A percentile compares a stretch with the other conserved stretches of the same genome.
Evolutionary conservation across 2,797 vertebrate genomes (phyloP).

Genomic region (Cryptoblepharus egeriae): DNA sequence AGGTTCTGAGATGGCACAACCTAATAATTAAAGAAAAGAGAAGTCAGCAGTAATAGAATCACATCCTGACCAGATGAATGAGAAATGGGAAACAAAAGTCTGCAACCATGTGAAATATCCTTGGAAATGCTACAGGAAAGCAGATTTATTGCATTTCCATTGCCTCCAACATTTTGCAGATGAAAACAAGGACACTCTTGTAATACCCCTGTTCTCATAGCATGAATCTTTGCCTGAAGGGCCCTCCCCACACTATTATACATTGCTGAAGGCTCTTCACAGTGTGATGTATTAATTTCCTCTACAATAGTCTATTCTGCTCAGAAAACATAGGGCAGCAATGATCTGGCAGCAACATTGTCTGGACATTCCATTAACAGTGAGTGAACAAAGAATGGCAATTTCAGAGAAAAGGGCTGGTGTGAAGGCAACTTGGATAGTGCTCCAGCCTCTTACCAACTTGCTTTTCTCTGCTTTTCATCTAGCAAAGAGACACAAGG

Average conservation of each 20-base stretch:
- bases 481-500: not conserved
- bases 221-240: no score
- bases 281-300: not conserved
- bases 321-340: not conserved
- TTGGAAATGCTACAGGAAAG: not conserved
- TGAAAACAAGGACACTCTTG: not conserved
- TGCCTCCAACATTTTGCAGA: not conserved
- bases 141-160: not conserved
- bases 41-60: not conserved
- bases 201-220: not conserved
- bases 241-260: not conserved
- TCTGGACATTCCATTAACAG: no score
- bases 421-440: not conserved
- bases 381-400: no score
- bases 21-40: not conserved
- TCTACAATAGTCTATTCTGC: no score
- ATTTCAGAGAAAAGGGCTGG: not conserved
- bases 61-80: not conserved
- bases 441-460: not conserved
- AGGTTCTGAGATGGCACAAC: not conserved
- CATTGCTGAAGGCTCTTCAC: not conserved
- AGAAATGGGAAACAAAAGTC: accelerated
- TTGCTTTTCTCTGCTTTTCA: not conserved
- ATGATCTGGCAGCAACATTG: not conserved
- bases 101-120: not conserved